Percentiles rank a stretch among this genome's conserved stretches.
Evolutionary conservation across 2,888 invertebrate species (phyloP).

Genomic region (Andrena bucephala): DNA sequence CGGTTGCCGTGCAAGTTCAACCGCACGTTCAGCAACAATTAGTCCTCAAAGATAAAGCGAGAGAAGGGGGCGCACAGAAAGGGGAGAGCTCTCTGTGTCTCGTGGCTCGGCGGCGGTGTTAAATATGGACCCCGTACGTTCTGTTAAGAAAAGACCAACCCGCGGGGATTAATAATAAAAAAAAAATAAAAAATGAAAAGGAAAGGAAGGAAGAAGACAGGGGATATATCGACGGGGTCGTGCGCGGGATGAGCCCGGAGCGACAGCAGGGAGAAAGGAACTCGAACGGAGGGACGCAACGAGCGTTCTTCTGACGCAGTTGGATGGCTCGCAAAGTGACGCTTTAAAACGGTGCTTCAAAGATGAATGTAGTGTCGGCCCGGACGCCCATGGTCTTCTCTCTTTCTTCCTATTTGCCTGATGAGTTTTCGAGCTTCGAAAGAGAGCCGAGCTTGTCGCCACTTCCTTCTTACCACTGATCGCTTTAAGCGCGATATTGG

Average conservation of each 20-base stretch:
- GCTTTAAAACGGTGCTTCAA: slow-evolving; percentile 51
- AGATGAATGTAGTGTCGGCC: slow-evolving; percentile 28
- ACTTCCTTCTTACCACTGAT: neutral
- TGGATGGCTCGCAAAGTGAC: slow-evolving; percentile 48
- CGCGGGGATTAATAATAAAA: slow-evolving; percentile 47
- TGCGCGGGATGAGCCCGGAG: neutral
- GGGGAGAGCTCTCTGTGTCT: too few species aligned
- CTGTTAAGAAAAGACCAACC: slow-evolving; percentile 42
- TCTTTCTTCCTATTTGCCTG: slow-evolving; percentile 27
- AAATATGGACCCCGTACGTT: slow-evolving; percentile 45
- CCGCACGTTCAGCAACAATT: slow-evolving; percentile 59
- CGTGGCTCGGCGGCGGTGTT: slow-evolving; percentile 9
- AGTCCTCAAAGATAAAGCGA: slow-evolving; percentile 59
- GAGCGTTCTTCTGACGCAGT: slow-evolving; percentile 44
- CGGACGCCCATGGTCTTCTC: slow-evolving; percentile 9
- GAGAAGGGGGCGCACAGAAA: neutral
- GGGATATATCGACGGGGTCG: slow-evolving; percentile 44
- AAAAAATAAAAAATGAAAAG: neutral
- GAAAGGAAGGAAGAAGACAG: neutral
- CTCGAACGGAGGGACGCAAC: neutral
- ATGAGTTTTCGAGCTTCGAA: slow-evolving; percentile 27
- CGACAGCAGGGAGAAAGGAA: slow-evolving; percentile 25
- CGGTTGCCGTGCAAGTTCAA: slow-evolving; percentile 47
- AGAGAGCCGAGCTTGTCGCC: slow-evolving; percentile 10
- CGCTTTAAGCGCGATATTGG: slow-evolving; percentile 18